A percentile compares a stretch with the other conserved stretches of the same genome.
Evolutionary conservation across 2,888 invertebrate genomes (phyloP).

Genomic region (Peribatodes rhomboidaria): DNA sequence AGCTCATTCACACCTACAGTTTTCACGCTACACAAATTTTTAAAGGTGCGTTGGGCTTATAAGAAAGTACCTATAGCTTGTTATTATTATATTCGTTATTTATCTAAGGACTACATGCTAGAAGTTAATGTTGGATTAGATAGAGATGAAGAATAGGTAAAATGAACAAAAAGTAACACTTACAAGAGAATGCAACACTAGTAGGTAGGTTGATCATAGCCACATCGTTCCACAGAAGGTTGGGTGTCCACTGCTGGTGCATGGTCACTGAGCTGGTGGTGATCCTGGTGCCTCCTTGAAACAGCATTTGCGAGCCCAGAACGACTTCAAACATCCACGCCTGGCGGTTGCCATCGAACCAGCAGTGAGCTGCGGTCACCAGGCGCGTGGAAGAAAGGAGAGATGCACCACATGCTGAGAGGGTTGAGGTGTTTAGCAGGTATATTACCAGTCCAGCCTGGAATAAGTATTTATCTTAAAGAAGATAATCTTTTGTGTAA

Average conservation of each 20-base stretch:
- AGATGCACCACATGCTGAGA: slow-evolving; percentile 57
- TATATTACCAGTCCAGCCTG: slow-evolving; percentile 8
- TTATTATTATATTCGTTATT: too few relatives aligned
- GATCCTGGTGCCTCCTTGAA: slow-evolving; percentile 60
- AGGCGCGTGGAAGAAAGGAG: slow-evolving; percentile 56
- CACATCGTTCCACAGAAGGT: slow-evolving; percentile 57
- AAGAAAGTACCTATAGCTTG: too few relatives aligned
- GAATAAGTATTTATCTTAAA: not conserved
- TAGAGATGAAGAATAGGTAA: too few relatives aligned
- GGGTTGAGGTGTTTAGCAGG: not conserved
- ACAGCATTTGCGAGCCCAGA: slow-evolving; percentile 59
- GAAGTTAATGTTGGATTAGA: too few relatives aligned
- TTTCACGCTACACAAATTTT: too few relatives aligned
- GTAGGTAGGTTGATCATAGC: slow-evolving; percentile 61
- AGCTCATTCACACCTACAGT: too few relatives aligned
- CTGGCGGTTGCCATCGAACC: slow-evolving; percentile 58
- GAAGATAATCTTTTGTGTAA: too few relatives aligned
- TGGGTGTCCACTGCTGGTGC: slow-evolving; percentile 57
- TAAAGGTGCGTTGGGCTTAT: too few relatives aligned
- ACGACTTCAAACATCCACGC: slow-evolving; percentile 60
- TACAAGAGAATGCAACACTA: not conserved
- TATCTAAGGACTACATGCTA: too few relatives aligned
- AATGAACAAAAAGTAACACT: slow-evolving; percentile 42
- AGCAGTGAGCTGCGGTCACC: slow-evolving; percentile 71
- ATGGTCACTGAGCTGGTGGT: slow-evolving; percentile 52